Conservation (phyloP, 2,797 vertebrate genomes). For the Trichosurus vulpecula region DNA sequence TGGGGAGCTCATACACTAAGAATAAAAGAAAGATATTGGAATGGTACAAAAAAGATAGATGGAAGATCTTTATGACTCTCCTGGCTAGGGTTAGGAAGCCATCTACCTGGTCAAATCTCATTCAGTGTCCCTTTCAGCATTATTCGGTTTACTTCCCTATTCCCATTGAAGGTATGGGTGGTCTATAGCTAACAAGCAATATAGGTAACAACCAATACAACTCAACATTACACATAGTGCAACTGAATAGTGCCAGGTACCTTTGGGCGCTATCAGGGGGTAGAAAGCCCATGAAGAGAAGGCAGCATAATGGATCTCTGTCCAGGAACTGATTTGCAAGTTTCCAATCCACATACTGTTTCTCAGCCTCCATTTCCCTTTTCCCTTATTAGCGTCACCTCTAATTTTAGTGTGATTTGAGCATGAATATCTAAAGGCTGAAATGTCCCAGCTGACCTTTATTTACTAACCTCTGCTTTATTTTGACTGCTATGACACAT, state of each 20-base stretch:
- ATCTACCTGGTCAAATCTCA: not conserved
- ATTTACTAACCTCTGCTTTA: not conserved
- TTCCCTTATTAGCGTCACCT: not conserved
- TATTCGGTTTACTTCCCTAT: not conserved
- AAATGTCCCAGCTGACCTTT: not conserved
- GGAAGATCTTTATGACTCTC: not conserved
- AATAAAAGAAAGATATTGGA: not conserved
- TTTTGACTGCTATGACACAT: not conserved
- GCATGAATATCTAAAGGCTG: no score
- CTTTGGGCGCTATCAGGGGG: not conserved
- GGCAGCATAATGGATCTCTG: not conserved
- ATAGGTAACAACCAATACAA: not conserved
- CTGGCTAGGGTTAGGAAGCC: not conserved
- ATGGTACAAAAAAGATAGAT: not conserved
- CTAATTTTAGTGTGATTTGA: not conserved
- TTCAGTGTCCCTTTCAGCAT: not conserved
- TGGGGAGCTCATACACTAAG: not conserved
- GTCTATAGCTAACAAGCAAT: no score
- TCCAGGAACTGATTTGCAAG: not conserved
- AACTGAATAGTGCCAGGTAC: not conserved
- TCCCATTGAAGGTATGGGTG: not conserved
- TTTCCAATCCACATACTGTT: not conserved
- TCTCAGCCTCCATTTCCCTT: not conserved
- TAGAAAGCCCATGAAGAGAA: not conserved
- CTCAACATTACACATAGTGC: not conserved